Evolutionary conservation across 2,797 vertebrate species (phyloP), one percentile per base, ranked within the genome.

Genomic region (Siniperca scherzeri): DNA sequence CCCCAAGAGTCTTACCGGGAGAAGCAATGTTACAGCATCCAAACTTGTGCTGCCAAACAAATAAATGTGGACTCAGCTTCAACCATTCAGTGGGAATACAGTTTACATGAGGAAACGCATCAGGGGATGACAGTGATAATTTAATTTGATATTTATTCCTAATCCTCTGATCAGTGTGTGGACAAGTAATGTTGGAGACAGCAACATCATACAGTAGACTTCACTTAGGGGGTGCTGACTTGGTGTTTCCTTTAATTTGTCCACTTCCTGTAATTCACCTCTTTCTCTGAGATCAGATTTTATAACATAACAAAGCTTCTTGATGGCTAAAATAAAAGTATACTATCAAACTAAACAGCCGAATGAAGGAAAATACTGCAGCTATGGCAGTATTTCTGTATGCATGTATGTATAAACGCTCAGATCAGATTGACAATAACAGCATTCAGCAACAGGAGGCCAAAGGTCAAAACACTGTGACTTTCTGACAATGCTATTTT

Each of bases 381-480:
- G 12, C 53, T 9, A 22, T 19, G 17, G 27, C 17, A 27, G 22
- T n/a, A n/a, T 30, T 14, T 56, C 69, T 46, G 38, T 67, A 14
- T 46, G 38, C 61, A 14, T 21, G 57, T 68, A 14, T 17, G 52
- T n/a, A 13, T 55, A 9, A 74, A 42, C 36, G 22, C 13, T 76
- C 10, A 14, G n/a, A 36, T 48, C 38, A 53, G 25, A 42, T 2
- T 6, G 27, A 86, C 75, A 86, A 60, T 52, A 53, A 27, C 30
- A 11, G 68, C 48, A 44, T 79, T 80, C 69, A 80, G 62, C n/a
- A 21, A 7, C 66, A 27, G 14, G 46, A 73, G 76, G 75, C 83
- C 81, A 80, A 36, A 86, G 83, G 78, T 80, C 50, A 53, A 16
- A 71, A 27, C 77, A 27, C 0, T 22, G 72, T 53, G 79, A 75